Conservation (phyloP, 2,888 invertebrate species). For the Tinea semifulvella region DNA sequence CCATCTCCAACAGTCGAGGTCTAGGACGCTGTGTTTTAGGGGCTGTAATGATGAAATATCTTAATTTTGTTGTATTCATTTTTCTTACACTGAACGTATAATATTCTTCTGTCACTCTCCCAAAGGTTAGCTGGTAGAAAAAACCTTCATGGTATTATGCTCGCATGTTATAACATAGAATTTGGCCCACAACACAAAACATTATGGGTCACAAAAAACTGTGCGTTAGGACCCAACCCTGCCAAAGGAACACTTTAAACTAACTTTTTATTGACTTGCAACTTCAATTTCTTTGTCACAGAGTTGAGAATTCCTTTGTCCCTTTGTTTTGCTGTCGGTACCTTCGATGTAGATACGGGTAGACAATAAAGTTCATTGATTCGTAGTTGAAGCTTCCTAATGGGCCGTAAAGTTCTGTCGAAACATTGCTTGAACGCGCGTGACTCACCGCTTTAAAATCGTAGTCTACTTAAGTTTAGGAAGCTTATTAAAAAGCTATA, state of each 20-base stretch:
- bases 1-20: too few relatives aligned
- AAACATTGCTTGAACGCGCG: constrained; percentile 3
- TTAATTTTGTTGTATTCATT: too few relatives aligned
- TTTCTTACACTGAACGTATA: too few relatives aligned
- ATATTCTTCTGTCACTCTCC: too few relatives aligned
- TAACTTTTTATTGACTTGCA: constrained; percentile 1
- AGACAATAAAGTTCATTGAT: constrained; percentile 14
- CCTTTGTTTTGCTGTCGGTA: constrained; percentile 10
- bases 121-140: too few relatives aligned
- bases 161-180: too few relatives aligned
- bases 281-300: constrained; percentile 5
- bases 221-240: not conserved
- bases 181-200: too few relatives aligned
- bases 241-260: not conserved
- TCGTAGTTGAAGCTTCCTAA: constrained; percentile 11
- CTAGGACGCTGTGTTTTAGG: too few relatives aligned
- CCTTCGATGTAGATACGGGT: constrained; percentile 12
- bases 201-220: not conserved
- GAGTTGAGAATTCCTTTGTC: constrained; percentile 1
- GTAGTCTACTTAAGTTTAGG: too few relatives aligned
- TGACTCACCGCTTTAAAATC: not conserved
- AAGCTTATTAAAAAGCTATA: too few relatives aligned
- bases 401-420: not conserved
- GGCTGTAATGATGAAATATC: too few relatives aligned
- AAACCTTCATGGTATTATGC: too few relatives aligned